Conservation (phyloP, 2,797 vertebrate species). For the Halcyon smyrnensis region DNA sequence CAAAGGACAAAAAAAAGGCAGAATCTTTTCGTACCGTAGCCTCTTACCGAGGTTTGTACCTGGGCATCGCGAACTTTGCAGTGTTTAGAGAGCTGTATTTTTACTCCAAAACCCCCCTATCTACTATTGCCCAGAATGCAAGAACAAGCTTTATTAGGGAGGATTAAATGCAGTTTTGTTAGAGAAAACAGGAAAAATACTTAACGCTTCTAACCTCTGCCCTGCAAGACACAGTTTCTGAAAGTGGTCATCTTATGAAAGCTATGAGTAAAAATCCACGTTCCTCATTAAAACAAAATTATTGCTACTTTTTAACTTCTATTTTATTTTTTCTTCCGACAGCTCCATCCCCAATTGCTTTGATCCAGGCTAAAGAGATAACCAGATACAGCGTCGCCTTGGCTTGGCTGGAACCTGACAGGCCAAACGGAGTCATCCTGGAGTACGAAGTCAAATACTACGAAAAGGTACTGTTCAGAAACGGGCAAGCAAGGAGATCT, state of each 20-base stretch:
- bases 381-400: slow-evolving; percentile 94
- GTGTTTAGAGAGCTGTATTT: not conserved
- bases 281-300: not conserved
- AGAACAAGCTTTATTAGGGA: not conserved
- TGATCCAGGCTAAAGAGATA: slow-evolving; percentile 95
- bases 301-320: not conserved
- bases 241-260: not conserved
- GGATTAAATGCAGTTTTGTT: not conserved
- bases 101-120: not conserved
- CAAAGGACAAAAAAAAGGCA: not conserved
- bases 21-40: not conserved
- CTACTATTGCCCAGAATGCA: not conserved
- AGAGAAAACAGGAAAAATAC: not conserved
- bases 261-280: not conserved
- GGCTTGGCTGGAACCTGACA: slow-evolving; percentile 93
- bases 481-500: not conserved
- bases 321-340: not conserved
- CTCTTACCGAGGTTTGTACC: not conserved
- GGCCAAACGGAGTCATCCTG: slow-evolving; percentile 95
- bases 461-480: slow-evolving; percentile 87
- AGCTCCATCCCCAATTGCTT: slow-evolving; percentile 94
- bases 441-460: slow-evolving; percentile 99
- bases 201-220: not conserved
- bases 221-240: accelerated
- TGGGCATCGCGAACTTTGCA: not conserved